Evolutionary conservation across 1,140 invertebrate genomes (phyloP).

Genomic region (Wiebesia pumilae): DNA sequence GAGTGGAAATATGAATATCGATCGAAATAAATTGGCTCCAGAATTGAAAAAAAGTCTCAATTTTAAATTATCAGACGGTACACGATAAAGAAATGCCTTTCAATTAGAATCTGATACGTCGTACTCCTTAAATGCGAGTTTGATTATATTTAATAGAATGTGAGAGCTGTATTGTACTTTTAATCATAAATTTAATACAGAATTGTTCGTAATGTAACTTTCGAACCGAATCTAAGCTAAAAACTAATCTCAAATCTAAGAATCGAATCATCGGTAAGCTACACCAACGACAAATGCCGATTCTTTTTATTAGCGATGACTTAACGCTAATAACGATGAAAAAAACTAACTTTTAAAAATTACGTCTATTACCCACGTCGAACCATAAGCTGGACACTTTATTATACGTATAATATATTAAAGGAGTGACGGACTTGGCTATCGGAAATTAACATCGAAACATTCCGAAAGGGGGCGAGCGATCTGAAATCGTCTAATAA

Average conservation of each 20-base stretch:
- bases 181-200: neutral
- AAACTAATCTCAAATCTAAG: neutral
- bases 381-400: neutral
- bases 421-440: conserved; percentile 13
- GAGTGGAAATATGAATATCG: too few species aligned
- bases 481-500: conserved; percentile 44
- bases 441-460: conserved; percentile 48
- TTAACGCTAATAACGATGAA: conserved; percentile 4
- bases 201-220: neutral
- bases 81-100: neutral
- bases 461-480: conserved; percentile 30
- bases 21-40: too few species aligned
- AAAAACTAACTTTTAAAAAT: neutral
- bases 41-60: too few species aligned
- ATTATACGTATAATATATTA: conserved; percentile 32
- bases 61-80: neutral
- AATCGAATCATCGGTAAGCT: neutral
- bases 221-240: neutral
- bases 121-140: neutral
- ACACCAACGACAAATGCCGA: neutral
- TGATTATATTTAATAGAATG: neutral
- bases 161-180: neutral
- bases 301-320: conserved; percentile 42
- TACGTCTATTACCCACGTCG: neutral
- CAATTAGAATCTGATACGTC: neutral